Conservation (phyloP, 1,140 invertebrate species). For the Bombus polaris region DNA sequence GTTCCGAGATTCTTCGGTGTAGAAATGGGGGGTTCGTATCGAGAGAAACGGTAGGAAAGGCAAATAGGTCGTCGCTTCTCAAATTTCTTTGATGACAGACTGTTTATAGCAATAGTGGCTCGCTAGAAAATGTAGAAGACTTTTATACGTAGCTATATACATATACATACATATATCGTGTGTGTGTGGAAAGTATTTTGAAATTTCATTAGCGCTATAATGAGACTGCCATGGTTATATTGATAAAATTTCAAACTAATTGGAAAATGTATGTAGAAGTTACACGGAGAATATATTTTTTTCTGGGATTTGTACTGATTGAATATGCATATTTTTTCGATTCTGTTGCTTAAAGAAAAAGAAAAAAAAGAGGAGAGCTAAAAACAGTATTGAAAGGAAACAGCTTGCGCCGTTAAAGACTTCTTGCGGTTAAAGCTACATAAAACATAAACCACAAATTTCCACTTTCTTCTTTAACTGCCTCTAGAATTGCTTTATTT, state of each 20-base stretch:
- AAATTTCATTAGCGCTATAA: too few species aligned
- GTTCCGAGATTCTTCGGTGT: constrained; percentile 7
- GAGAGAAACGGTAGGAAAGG: background rate
- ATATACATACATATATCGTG: too few species aligned
- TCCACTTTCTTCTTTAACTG: background rate
- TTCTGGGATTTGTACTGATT: background rate
- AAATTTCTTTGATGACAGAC: background rate
- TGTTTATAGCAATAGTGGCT: background rate
- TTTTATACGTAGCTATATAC: too few species aligned
- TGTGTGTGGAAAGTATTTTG: too few species aligned
- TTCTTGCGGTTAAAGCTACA: background rate
- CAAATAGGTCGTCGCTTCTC: background rate
- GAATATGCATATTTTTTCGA: background rate
- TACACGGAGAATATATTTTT: background rate
- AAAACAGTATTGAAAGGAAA: background rate
- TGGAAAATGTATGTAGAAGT: too few species aligned
- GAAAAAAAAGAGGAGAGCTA: too few species aligned
- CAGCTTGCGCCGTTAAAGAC: background rate
- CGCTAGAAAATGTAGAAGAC: too few species aligned
- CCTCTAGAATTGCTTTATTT: background rate
- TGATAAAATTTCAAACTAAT: too few species aligned
- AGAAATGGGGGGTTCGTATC: constrained; percentile 8
- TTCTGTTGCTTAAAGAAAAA: too few species aligned
- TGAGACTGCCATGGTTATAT: too few species aligned
- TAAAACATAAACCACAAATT: background rate